A percentile compares a stretch with the other conserved stretches of the same genome.
phyloP scores from a whole-genome alignment of 2,888 invertebrate species.

The Agrochola macilenta region DNA sequence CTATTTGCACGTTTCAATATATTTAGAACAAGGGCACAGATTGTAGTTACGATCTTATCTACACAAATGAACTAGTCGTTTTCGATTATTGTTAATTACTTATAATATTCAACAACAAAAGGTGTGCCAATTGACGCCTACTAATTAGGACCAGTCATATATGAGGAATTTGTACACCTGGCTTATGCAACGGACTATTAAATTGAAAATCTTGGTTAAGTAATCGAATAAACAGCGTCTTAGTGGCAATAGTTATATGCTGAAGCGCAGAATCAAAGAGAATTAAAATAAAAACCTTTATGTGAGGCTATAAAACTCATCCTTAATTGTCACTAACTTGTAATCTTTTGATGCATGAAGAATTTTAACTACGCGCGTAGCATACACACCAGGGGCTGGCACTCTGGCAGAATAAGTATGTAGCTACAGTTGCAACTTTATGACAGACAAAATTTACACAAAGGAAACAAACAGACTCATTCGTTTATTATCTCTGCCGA shows the following conservation, averaged over 20 bases:
- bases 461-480: slow-evolving; percentile 75
- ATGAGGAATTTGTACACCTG: slow-evolving; percentile 37
- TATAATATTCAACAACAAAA: slow-evolving; percentile 43
- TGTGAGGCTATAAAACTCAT: slow-evolving; percentile 45
- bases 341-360: slow-evolving; percentile 50
- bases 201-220: slow-evolving; percentile 6
- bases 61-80: slow-evolving; percentile 43
- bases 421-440: slow-evolving; percentile 74
- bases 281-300: slow-evolving; percentile 48
- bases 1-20: slow-evolving; percentile 42
- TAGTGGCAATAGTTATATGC: slow-evolving; percentile 19
- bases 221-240: slow-evolving; percentile 6
- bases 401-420: slow-evolving; percentile 51
- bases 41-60: slow-evolving; percentile 55
- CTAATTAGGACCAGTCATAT: slow-evolving; percentile 31
- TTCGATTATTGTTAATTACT: slow-evolving; percentile 51
- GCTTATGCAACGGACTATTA: slow-evolving; percentile 16
- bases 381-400: slow-evolving; percentile 43
- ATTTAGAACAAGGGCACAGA: slow-evolving; percentile 52
- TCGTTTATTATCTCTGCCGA: slow-evolving; percentile 79
- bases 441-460: slow-evolving; percentile 76
- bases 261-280: slow-evolving; percentile 36
- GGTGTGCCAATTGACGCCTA: slow-evolving; percentile 46
- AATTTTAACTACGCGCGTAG: slow-evolving; percentile 53
- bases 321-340: slow-evolving; percentile 60